A percentile compares a stretch with the other conserved stretches of the same genome.
Conservation (phyloP, 1,140 invertebrate genomes). For the Cotesia vestalis region DNA sequence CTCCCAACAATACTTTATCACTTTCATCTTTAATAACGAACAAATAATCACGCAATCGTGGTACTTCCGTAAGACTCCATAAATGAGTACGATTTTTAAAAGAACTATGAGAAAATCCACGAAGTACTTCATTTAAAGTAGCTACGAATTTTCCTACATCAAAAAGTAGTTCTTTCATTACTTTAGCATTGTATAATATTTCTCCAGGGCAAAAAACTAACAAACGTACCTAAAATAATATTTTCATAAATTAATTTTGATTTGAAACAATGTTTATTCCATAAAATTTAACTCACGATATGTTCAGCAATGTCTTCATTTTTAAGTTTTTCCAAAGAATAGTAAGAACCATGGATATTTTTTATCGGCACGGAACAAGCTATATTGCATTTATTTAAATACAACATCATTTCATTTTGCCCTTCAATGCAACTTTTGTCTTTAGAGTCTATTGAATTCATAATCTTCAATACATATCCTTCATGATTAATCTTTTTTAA, state of each 20-base stretch:
- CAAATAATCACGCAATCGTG: slow-evolving; percentile 75
- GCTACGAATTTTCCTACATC: slow-evolving; percentile 77
- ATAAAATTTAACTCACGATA: slow-evolving; percentile 37
- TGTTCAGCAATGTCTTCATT: slow-evolving; percentile 6
- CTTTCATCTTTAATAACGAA: slow-evolving; percentile 72
- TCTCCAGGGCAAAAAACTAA: slow-evolving; percentile 78
- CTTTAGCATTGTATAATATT: slow-evolving; percentile 69
- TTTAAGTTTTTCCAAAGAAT: slow-evolving; percentile 65
- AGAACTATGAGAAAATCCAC: slow-evolving; percentile 76
- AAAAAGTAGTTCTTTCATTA: slow-evolving; percentile 70
- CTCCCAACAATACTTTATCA: slow-evolving; percentile 69
- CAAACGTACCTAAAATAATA: slow-evolving; percentile 68
- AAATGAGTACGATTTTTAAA: slow-evolving; percentile 72
- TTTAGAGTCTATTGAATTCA: slow-evolving; percentile 82
- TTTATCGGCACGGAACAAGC: slow-evolving; percentile 74
- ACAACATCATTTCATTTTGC: slow-evolving; percentile 76
- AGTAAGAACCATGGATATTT: slow-evolving; percentile 72
- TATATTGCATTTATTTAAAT: slow-evolving; percentile 71
- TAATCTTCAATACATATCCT: slow-evolving; percentile 84
- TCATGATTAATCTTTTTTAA: slow-evolving; percentile 64
- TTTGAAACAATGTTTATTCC: background rate
- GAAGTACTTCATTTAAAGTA: slow-evolving; percentile 73
- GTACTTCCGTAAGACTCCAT: slow-evolving; percentile 78
- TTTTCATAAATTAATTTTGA: background rate
- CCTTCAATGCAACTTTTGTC: slow-evolving; percentile 74